phyloP scores from a whole-genome alignment of 2,113 vertebrate species.

The Nansenia antarctica region DNA sequence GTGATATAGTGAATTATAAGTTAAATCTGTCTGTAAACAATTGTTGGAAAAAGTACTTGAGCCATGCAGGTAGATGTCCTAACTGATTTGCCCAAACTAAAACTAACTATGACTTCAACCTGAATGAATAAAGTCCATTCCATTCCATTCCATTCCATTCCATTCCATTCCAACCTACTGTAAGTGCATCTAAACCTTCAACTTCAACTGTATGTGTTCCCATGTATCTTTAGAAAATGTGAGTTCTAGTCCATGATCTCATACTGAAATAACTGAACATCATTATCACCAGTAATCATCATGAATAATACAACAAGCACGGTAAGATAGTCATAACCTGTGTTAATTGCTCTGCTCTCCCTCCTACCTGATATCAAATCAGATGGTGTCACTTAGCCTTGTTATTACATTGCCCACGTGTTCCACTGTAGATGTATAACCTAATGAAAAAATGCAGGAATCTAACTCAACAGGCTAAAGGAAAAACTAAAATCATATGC shows the following conservation, averaged over 20 bases:
- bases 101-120: too few species aligned
- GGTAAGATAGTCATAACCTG: conserved; percentile 4
- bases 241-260: neutral
- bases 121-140: too few species aligned
- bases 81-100: too few species aligned
- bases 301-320: conserved; percentile 1
- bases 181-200: too few species aligned
- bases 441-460: neutral
- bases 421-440: neutral
- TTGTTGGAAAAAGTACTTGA: too few species aligned
- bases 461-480: neutral
- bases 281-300: neutral
- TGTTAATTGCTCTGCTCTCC: conserved; percentile 1
- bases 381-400: neutral
- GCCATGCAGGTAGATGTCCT: too few species aligned
- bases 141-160: too few species aligned
- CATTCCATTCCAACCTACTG: too few species aligned
- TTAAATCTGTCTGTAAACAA: too few species aligned
- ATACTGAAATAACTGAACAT: neutral
- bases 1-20: too few species aligned
- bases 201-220: too few species aligned
- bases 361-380: neutral
- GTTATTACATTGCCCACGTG: neutral
- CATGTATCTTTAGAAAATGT: neutral
- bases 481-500: neutral